phyloP scores from a whole-genome alignment of 2,888 invertebrate species.

The Luffia ferchaultella region DNA sequence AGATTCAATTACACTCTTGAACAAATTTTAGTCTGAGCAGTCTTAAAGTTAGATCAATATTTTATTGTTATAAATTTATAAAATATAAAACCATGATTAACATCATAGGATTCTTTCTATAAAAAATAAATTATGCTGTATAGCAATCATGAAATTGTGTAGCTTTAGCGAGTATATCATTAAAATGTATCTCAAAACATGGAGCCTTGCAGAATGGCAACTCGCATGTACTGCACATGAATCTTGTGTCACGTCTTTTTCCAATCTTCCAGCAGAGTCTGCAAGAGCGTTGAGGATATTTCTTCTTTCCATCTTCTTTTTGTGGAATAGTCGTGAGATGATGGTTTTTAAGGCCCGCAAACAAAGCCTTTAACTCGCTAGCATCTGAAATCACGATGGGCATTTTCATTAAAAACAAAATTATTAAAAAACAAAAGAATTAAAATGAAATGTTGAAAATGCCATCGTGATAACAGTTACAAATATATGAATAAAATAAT shows the following conservation, averaged over 20 bases:
- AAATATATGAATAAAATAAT: too few relatives aligned
- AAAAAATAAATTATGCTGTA: neutral
- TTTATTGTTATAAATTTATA: neutral
- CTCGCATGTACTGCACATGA: slow-evolving; percentile 59
- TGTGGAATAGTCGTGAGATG: slow-evolving; percentile 59
- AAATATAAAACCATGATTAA: neutral
- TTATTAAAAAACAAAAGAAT: neutral
- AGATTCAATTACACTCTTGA: neutral
- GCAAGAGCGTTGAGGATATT: slow-evolving; percentile 61
- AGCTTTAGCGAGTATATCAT: slow-evolving; percentile 31
- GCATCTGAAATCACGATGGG: slow-evolving; percentile 67
- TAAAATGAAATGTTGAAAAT: slow-evolving; percentile 47
- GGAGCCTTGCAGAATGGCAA: slow-evolving; percentile 58
- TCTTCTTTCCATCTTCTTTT: slow-evolving; percentile 63
- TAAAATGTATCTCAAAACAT: slow-evolving; percentile 57
- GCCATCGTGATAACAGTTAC: slow-evolving; percentile 57
- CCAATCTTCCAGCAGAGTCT: slow-evolving; percentile 59
- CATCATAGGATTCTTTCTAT: neutral
- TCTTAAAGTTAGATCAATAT: neutral
- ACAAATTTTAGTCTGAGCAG: neutral
- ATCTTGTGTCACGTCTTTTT: slow-evolving; percentile 52
- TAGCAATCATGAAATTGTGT: neutral
- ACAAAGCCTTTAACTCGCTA: slow-evolving; percentile 53
- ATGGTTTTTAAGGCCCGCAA: slow-evolving; percentile 50
- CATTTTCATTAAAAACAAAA: slow-evolving; percentile 43